phyloP scores from a whole-genome alignment of 2,113 vertebrate genomes.

The Apaloderma vittatum region DNA sequence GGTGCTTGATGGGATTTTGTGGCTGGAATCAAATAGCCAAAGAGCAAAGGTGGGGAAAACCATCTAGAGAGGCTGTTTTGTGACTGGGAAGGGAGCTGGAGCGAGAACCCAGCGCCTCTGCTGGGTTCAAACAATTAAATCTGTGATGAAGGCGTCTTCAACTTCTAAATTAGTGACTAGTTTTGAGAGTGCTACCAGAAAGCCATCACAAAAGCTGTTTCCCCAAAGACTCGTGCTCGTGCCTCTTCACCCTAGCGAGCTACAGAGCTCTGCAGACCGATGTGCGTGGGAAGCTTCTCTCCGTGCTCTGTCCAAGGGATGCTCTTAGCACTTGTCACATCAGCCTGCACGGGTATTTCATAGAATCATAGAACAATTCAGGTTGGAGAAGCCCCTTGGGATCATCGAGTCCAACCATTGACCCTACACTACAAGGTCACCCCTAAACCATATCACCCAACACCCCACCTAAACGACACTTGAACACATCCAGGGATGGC shows the following conservation, averaged over 20 bases:
- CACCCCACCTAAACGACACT: too few species aligned
- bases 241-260: not conserved
- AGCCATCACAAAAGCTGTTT: not conserved
- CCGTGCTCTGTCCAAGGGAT: not conserved
- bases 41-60: not conserved
- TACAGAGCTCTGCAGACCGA: accelerated
- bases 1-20: not conserved
- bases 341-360: accelerated
- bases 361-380: too few species aligned
- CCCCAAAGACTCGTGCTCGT: not conserved
- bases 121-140: not conserved
- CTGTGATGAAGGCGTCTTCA: not conserved
- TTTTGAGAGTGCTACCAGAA: not conserved
- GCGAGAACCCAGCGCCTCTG: not conserved
- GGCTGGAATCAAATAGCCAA: not conserved
- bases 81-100: not conserved
- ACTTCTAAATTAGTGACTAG: not conserved
- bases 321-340: accelerated
- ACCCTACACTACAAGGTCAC: too few species aligned
- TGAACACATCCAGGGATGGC: too few species aligned
- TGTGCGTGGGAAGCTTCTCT: not conserved
- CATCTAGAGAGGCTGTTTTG: not conserved
- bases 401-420: too few species aligned
- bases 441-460: too few species aligned
- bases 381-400: too few species aligned